phyloP scores from a whole-genome alignment of 2,888 invertebrate genomes.

The Keiferia lycopersicella region DNA sequence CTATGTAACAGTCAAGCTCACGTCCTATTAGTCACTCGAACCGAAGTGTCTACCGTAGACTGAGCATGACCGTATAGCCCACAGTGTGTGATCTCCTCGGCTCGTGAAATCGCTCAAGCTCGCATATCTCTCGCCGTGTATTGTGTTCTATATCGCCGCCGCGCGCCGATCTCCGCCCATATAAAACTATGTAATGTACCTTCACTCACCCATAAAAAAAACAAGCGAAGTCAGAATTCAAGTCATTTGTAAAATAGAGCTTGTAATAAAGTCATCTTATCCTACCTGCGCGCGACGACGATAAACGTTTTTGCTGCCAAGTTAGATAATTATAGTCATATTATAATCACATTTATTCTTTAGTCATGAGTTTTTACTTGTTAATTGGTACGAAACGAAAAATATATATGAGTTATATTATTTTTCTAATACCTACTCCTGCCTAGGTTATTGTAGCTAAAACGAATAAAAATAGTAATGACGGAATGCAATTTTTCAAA shows the following conservation, averaged over 20 bases:
- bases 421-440: conserved; percentile 33
- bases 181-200: neutral
- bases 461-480: conserved; percentile 12
- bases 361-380: conserved; percentile 39
- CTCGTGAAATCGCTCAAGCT: conserved; percentile 43
- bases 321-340: conserved; percentile 39
- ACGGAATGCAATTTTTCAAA: conserved; percentile 19
- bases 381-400: conserved; percentile 38
- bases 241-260: neutral
- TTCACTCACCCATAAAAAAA: neutral
- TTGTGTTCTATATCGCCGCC: conserved; percentile 49
- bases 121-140: conserved; percentile 43
- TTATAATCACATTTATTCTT: conserved; percentile 55
- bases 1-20: too few relatives aligned
- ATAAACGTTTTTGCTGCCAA: conserved; percentile 54
- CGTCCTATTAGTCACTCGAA: too few relatives aligned
- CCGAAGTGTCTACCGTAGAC: too few relatives aligned
- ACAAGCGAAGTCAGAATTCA: neutral
- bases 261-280: conserved; percentile 9
- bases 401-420: conserved; percentile 37
- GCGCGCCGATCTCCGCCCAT: conserved; percentile 52
- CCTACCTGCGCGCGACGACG: conserved; percentile 41
- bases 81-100: neutral
- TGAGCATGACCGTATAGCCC: too few relatives aligned
- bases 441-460: conserved; percentile 20